These are phyloP conservation scores for Platysternon megacephalum DNA, from an alignment of 2,113 vertebrate genomes.

Conservation along the genomic window DNA sequence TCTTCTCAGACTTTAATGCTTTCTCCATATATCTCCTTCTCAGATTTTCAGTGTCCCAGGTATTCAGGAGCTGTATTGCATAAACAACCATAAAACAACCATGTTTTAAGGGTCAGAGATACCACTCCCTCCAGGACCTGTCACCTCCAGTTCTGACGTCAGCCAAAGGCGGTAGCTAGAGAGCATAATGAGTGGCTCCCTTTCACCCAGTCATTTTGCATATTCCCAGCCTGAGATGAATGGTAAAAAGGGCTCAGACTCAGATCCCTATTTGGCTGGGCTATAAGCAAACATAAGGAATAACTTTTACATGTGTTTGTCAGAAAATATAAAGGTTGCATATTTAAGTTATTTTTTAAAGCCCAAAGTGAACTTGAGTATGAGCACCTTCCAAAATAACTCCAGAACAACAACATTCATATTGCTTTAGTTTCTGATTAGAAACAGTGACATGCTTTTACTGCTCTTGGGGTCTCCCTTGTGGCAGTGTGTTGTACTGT, in stretches of 20 bases:
- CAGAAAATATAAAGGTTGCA: neutral
- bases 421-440: neutral
- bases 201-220: neutral
- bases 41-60: neutral
- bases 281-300: neutral
- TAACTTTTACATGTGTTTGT: neutral
- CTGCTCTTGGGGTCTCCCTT: neutral
- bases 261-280: neutral
- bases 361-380: neutral
- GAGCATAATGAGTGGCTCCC: neutral
- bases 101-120: neutral
- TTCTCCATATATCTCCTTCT: neutral
- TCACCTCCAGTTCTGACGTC: neutral
- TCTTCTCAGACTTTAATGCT: neutral
- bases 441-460: neutral
- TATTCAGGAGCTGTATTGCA: neutral
- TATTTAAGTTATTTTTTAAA: neutral
- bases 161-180: neutral
- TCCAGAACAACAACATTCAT: neutral
- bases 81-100: neutral
- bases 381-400: neutral
- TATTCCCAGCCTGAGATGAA: neutral
- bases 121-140: neutral
- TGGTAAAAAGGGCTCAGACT: neutral
- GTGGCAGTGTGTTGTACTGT: neutral